These are phyloP conservation scores for Campylomormyrus numenius DNA, from an alignment of 2,113 vertebrate genomes.

Conservation along the genomic window DNA sequence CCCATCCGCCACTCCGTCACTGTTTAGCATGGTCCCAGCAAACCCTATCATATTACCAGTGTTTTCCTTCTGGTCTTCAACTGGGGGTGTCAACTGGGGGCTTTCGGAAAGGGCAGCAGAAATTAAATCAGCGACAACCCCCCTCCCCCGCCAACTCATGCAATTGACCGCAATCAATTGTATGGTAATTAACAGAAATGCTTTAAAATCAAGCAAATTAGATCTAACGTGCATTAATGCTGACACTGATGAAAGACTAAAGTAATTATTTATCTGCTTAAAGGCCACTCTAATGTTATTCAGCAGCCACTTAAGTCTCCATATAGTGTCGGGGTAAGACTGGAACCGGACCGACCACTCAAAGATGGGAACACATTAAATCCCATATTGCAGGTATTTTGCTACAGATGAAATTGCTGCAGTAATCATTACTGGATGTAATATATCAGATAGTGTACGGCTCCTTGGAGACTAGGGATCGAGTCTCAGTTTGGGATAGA, in stretches of 20 bases:
- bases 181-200: conserved; percentile 41
- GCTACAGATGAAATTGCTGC: neutral
- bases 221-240: conserved; percentile 28
- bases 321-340: neutral
- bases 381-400: neutral
- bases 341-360: neutral
- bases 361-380: neutral
- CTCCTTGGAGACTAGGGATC: neutral
- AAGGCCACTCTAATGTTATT: conserved; percentile 48
- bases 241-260: conserved; percentile 25
- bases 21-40: neutral
- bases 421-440: neutral
- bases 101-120: neutral
- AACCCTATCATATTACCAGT: neutral
- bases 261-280: conserved; percentile 47
- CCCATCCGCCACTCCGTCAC: neutral
- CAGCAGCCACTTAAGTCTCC: conserved; percentile 17
- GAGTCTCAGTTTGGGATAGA: neutral
- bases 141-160: neutral
- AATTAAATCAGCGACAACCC: conserved; percentile 14
- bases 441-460: neutral
- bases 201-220: conserved; percentile 44
- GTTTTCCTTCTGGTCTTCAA: neutral
- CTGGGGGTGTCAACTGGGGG: neutral
- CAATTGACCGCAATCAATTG: conserved; percentile 21